Evolutionary conservation across 2,888 invertebrate genomes (phyloP).

Genomic region (Entomobrya multifasciata): DNA sequence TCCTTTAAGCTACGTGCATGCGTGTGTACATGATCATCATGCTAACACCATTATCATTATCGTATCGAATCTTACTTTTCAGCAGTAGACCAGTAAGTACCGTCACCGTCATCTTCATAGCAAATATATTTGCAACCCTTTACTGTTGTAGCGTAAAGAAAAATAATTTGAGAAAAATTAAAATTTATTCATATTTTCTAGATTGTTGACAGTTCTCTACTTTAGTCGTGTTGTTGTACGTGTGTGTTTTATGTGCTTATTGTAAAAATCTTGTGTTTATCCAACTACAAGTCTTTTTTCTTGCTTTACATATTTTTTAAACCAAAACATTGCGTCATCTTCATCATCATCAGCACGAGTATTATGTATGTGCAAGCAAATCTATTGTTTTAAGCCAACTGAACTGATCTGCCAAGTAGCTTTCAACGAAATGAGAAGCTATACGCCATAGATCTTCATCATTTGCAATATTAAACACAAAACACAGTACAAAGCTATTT

Average conservation of each 20-base stretch:
- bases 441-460: background rate
- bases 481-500: too few species aligned
- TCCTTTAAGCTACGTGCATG: background rate
- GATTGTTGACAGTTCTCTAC: slow-evolving; percentile 23
- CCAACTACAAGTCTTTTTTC: too few species aligned
- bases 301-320: background rate
- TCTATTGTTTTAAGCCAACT: slow-evolving; percentile 27
- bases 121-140: background rate
- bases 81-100: background rate
- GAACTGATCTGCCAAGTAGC: slow-evolving; percentile 34
- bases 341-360: background rate
- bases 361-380: background rate
- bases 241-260: background rate
- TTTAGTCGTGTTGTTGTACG: background rate
- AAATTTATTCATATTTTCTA: slow-evolving; percentile 38
- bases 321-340: slow-evolving; percentile 26
- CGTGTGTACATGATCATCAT: background rate
- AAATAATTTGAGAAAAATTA: background rate
- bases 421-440: slow-evolving; percentile 27
- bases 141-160: background rate
- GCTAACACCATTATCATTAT: slow-evolving; percentile 23
- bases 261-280: background rate
- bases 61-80: slow-evolving; percentile 1
- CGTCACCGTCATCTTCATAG: background rate
- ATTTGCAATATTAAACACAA: too few species aligned